Percentiles rank a stretch among this genome's conserved stretches.
Evolutionary conservation across 2,888 invertebrate species (phyloP).

Genomic region (Stenodema calcarata): DNA sequence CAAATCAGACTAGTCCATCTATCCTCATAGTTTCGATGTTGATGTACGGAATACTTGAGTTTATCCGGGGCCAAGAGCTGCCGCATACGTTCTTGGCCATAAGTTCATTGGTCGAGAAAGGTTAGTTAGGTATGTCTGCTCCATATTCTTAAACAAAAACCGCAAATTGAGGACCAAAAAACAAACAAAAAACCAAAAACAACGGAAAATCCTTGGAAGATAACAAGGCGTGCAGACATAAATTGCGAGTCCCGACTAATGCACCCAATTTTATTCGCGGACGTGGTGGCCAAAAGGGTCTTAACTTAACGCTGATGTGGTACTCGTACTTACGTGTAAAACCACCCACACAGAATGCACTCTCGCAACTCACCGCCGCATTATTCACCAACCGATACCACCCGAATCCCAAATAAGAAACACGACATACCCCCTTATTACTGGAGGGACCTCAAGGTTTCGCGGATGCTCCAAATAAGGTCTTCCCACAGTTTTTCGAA

Average conservation of each 20-base stretch:
- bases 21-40: too few relatives aligned
- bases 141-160: neutral
- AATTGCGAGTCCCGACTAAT: neutral
- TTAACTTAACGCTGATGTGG: neutral
- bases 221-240: neutral
- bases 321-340: neutral
- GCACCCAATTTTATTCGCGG: conserved; percentile 4
- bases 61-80: too few relatives aligned
- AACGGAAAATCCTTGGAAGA: neutral
- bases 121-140: neutral
- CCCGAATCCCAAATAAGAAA: neutral
- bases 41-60: too few relatives aligned
- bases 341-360: neutral
- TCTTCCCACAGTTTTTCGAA: neutral
- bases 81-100: too few relatives aligned
- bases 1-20: too few relatives aligned
- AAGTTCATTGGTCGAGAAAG: neutral
- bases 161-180: neutral
- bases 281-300: neutral
- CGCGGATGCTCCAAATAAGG: neutral
- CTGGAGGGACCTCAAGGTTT: neutral
- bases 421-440: neutral
- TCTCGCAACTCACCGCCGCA: neutral
- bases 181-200: neutral
- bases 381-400: neutral